Base-by-base conservation (phyloP, 2,113 vertebrate species). In the Mesitornis unicolor region DNA sequence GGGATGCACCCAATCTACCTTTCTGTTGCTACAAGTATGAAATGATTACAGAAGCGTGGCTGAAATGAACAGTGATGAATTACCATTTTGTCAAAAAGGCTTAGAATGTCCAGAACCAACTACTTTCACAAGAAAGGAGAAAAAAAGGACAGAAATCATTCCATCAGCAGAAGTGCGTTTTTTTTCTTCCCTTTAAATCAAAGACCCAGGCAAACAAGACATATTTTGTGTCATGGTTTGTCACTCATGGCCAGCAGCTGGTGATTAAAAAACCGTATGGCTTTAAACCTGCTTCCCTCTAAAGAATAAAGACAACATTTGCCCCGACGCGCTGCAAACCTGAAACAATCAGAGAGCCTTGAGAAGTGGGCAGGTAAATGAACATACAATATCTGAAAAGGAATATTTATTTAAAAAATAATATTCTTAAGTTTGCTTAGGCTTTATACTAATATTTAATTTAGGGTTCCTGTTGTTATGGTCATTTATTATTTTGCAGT, bases 191-290 rank as follows among this genome's bases (percentile, higher is more conserved):
- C 16, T 78, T 75, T 82, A 89, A 83, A 76, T 67, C 42, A 68
- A 91, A 78, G 64, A 13, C 15, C 10, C 70, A 89, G 50, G 20
- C 21, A 65, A 93, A 90, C n/a, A 93, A 89, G 64, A 73, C 47
- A 40, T 42, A 86, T 5, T 87, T 57, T 76, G 68, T 87, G 50
- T 84, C 57, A 87, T 59, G 47, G 43, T 59, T 94, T 96, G 84
- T 89, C 67, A 91, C 15, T 94, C 70, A 89, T 47, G 70, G 85
- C 45, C 73, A 86, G 70, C 50, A 97, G 45, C 71, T 88, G 77
- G 64, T 47, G 31, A 89, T 76, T 91, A 84, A 89, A 76, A 92
- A 67, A 29, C 26, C 26, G 64, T 56, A 88, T n/a, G 38, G 54
- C 36, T 93, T 95, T 35, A 91, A 95, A 79, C 20, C 45, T 91